Evolutionary conservation across 2,113 vertebrate species (phyloP), one percentile per base, ranked within the genome.

Genomic region (Hystrix cristata): DNA sequence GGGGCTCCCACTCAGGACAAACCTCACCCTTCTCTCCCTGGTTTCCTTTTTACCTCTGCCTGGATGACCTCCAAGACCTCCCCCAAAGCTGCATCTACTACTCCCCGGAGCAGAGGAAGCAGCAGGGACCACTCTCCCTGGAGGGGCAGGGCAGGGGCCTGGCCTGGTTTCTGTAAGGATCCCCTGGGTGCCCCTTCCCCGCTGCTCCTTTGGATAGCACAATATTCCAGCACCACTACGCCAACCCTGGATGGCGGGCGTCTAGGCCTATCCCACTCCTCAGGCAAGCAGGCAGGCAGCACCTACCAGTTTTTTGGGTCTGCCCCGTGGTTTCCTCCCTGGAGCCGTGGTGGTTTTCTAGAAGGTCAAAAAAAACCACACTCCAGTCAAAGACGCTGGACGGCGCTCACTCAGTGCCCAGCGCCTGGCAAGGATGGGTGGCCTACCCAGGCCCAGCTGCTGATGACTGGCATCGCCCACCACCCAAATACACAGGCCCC

Each of bases 301-400:
- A 94, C 99, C 98, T 98, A 99, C 99, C 98, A 99, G 98, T 98
- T 99, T 99, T 99, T 99, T 99, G 95, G 99, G 99, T 98, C 99
- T 99, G 98, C 99, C 99, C 98, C 99, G 99, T 94, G 99, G 99
- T 98, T 99, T 99, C 67, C 97, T 99, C 88, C 99, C 99, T 97
- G 99, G 98, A 97, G 99, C 96, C 89, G 99, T 98, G 96, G 99
- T 97, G 48, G 98, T 98, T 99, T 99, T 99, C 99, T 99, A 55
- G 43, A 72, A 5, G 91, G 64, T 86, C 25, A 91, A 74, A 98
- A 14, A 81, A 43, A 48, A 53, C 0, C 4, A 3, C 2, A 57
- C 53, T 57, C 90, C 74, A 80, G n/a, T 97, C 27, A 87, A 81
- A 69, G 93, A 31, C 11, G 48, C 57, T 34, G 2, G 2, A 4